Evolutionary conservation across 2,113 vertebrate genomes (phyloP).

Genomic region (Lophochroa leadbeateri): DNA sequence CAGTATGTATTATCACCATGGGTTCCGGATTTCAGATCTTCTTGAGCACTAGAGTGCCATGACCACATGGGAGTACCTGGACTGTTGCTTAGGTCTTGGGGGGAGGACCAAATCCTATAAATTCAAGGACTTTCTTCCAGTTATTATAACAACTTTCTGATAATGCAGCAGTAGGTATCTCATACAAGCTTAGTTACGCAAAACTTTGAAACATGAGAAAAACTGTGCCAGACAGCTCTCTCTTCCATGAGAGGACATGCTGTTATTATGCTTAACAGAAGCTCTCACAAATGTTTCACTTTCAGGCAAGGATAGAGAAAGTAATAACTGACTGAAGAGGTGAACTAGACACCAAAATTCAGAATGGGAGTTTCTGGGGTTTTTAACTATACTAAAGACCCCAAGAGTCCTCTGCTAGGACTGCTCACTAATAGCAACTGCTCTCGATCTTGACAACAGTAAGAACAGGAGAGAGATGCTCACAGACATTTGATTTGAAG

Average conservation of each 20-base stretch:
- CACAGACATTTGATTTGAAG: not conserved
- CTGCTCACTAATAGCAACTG: not conserved
- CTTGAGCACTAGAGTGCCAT: not conserved
- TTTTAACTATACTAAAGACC: not conserved
- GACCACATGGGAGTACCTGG: not conserved
- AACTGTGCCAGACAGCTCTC: not conserved
- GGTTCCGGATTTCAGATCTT: not conserved
- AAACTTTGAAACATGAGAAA: not conserved
- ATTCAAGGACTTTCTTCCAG: not conserved
- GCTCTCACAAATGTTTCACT: not conserved
- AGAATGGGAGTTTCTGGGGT: not conserved
- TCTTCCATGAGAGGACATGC: not conserved
- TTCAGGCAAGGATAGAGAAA: not conserved
- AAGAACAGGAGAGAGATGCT: not conserved
- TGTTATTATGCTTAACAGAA: not conserved
- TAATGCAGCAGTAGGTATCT: not conserved
- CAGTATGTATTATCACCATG: fast-evolving
- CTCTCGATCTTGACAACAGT: not conserved
- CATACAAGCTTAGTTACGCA: not conserved
- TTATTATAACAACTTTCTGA: not conserved
- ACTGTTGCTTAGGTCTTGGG: not conserved
- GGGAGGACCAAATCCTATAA: not conserved
- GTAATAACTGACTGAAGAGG: not conserved
- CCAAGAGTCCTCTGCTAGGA: not conserved
- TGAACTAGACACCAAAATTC: not conserved